Conservation (phyloP, 2,888 invertebrate genomes). For the Eumerus sabulonum region DNA sequence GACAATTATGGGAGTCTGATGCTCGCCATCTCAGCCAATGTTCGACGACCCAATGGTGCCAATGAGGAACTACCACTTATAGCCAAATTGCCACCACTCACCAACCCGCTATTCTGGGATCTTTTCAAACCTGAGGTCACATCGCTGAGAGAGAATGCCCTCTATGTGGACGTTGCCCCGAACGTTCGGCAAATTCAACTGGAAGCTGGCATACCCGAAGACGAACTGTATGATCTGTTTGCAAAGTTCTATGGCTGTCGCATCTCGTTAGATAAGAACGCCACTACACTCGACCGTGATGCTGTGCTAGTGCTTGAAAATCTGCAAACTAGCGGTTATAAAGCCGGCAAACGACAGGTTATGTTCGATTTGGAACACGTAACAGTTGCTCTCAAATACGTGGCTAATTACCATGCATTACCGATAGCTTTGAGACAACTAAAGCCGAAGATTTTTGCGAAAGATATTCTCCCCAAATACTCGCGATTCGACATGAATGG, state of each 20-base stretch:
- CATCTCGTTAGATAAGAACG: conserved; percentile 76
- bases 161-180: conserved; percentile 80
- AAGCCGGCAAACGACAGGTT: conserved; percentile 79
- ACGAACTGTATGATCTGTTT: conserved; percentile 79
- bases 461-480: conserved; percentile 78
- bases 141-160: conserved; percentile 81
- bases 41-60: conserved; percentile 72
- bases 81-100: conserved; percentile 81
- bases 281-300: conserved; percentile 80
- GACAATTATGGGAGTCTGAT: conserved; percentile 84
- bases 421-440: conserved; percentile 81
- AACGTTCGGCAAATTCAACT: conserved; percentile 79
- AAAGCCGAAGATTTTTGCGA: conserved; percentile 79
- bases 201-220: conserved; percentile 78
- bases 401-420: conserved; percentile 82
- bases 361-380: conserved; percentile 80
- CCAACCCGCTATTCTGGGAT: conserved; percentile 80
- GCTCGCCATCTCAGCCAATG: conserved; percentile 77
- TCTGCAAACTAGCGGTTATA: conserved; percentile 80
- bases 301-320: conserved; percentile 82
- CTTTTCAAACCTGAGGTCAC: conserved; percentile 81
- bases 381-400: conserved; percentile 78
- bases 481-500: conserved; percentile 71
- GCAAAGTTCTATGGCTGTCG: conserved; percentile 81
- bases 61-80: conserved; percentile 79